These are phyloP conservation scores for Lumbricus terrestris DNA, from an alignment of 2,888 invertebrate genomes.

Conservation along the genomic window DNA sequence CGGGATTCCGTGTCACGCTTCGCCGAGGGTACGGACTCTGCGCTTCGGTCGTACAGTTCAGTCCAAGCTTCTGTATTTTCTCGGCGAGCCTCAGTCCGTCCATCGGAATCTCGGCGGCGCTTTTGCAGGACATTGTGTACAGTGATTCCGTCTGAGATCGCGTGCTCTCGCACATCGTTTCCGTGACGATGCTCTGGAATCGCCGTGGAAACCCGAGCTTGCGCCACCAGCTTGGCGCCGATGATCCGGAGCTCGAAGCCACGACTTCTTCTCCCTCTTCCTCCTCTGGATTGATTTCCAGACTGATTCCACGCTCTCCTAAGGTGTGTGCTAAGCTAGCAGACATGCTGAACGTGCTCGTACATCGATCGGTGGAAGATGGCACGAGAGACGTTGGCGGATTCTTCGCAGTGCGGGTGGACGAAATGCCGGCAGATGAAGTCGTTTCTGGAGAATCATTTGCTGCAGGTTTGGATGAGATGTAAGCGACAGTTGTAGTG, in stretches of 20 bases:
- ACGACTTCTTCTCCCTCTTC: background rate
- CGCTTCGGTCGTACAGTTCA: background rate
- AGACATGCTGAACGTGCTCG: constrained; percentile 35
- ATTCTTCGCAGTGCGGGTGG: background rate
- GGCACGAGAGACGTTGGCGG: constrained; percentile 54
- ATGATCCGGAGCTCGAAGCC: background rate
- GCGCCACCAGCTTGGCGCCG: background rate
- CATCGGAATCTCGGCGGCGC: background rate
- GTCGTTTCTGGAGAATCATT: background rate
- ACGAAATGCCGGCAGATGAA: background rate
- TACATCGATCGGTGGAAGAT: constrained; percentile 8
- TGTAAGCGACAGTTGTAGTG: background rate
- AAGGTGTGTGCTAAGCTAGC: constrained; percentile 28
- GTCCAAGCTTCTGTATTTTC: background rate
- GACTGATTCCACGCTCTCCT: constrained; percentile 28
- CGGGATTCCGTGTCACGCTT: constrained; percentile 13
- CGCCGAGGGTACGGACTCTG: background rate
- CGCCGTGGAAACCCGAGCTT: constrained; percentile 23
- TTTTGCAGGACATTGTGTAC: constrained; percentile 13
- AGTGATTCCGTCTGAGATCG: constrained; percentile 30
- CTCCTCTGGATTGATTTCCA: background rate
- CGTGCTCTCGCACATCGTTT: constrained; percentile 22
- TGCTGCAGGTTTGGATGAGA: background rate
- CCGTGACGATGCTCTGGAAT: constrained; percentile 31
- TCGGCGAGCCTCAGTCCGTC: background rate